A percentile compares a stretch with the other conserved stretches of the same genome.
Conservation (phyloP, 2,888 invertebrate genomes). For the Leptinotarsa juncta region DNA sequence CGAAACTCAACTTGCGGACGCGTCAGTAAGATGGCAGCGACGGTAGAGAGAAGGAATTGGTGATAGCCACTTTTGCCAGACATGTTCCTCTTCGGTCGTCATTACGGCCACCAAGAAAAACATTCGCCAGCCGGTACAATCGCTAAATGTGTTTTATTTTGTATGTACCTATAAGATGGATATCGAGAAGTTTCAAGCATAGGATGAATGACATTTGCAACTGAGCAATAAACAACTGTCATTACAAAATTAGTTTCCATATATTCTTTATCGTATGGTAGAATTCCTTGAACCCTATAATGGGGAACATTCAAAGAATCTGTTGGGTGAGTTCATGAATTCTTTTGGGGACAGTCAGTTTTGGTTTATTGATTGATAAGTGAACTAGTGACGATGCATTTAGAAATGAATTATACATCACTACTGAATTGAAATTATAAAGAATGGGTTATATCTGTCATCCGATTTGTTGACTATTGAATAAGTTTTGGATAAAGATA, state of each 20-base stretch:
- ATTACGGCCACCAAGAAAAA: conserved; percentile 25
- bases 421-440: too few species aligned
- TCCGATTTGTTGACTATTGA: too few species aligned
- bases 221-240: not conserved
- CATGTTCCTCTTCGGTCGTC: conserved; percentile 38
- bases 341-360: not conserved
- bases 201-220: not conserved
- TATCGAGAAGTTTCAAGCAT: conserved; percentile 21
- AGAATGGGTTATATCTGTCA: too few species aligned
- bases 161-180: conserved; percentile 16
- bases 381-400: too few species aligned
- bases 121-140: conserved; percentile 21
- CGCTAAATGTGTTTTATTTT: conserved; percentile 1
- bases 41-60: conserved; percentile 13
- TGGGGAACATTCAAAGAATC: too few species aligned
- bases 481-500: too few species aligned
- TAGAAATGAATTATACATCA: too few species aligned
- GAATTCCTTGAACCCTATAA: too few species aligned
- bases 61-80: conserved; percentile 35
- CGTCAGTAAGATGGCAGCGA: conserved; percentile 23
- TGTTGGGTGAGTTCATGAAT: too few species aligned
- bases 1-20: conserved; percentile 15
- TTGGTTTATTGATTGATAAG: too few species aligned
- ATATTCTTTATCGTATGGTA: too few species aligned
- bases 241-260: not conserved